phyloP scores from a whole-genome alignment of 2,888 invertebrate species.

The Brachypalpus laphriformis region DNA sequence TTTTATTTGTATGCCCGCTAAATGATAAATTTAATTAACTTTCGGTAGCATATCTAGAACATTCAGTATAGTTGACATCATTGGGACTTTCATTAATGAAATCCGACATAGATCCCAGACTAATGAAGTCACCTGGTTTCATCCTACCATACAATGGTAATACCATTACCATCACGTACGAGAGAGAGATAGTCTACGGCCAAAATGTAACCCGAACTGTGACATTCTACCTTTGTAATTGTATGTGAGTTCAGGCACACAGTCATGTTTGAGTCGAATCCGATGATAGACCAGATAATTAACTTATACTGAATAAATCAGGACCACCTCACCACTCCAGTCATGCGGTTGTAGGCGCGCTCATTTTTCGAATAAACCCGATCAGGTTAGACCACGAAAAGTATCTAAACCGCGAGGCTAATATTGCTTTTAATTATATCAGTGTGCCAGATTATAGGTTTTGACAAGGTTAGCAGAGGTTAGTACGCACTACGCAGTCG shows the following conservation, averaged over 20 bases:
- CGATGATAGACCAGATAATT: constrained; percentile 65
- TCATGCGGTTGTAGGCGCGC: neutral
- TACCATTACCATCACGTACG: constrained; percentile 18
- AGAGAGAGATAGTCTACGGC: constrained; percentile 36
- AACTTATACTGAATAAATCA: constrained; percentile 63
- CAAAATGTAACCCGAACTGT: constrained; percentile 57
- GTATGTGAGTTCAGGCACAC: constrained; percentile 55
- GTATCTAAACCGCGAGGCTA: constrained; percentile 36
- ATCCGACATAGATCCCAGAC: constrained; percentile 56
- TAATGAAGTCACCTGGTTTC: constrained; percentile 65
- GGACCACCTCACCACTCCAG: constrained; percentile 6
- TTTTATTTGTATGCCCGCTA: constrained; percentile 29
- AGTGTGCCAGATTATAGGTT: constrained; percentile 24
- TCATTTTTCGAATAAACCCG: constrained; percentile 28
- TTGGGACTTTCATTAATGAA: constrained; percentile 53
- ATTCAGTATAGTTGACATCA: constrained; percentile 11
- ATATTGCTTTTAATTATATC: constrained; percentile 61
- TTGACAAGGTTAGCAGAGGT: constrained; percentile 41
- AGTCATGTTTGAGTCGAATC: constrained; percentile 39
- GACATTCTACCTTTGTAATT: constrained; percentile 56
- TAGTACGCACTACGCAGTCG: neutral
- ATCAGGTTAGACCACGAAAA: constrained; percentile 32
- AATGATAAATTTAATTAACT: constrained; percentile 65
- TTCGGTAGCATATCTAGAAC: constrained; percentile 12
- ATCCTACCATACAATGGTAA: neutral